A percentile compares a stretch with the other conserved stretches of the same genome.
Conservation (phyloP, 2,113 vertebrate genomes). For the Setophaga kirtlandii region DNA sequence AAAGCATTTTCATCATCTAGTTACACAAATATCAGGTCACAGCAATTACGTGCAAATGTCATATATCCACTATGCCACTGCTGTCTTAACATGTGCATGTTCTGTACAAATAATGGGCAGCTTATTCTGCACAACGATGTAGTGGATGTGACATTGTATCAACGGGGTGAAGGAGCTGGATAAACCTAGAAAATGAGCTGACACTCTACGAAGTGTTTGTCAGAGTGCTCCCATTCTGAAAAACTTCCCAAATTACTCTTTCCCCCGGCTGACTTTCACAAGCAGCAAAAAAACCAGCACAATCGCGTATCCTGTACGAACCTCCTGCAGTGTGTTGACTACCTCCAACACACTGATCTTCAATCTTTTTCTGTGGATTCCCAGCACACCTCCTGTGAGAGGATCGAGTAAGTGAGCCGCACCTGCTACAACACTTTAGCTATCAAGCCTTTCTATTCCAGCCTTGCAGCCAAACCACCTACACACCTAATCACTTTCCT, state of each 20-base stretch:
- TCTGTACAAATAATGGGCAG: not conserved
- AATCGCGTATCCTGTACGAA: not conserved
- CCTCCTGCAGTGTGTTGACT: not conserved
- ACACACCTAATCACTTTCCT: not conserved
- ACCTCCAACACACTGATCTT: not conserved
- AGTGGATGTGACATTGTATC: not conserved
- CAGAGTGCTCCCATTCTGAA: not conserved
- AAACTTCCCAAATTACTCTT: not conserved
- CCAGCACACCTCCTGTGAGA: not conserved
- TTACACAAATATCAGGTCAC: conserved; percentile 39
- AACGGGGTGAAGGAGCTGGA: not conserved
- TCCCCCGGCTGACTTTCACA: not conserved
- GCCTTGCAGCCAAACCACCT: not conserved
- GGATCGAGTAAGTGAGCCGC: not conserved
- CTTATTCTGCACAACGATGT: not conserved
- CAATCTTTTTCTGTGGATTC: not conserved
- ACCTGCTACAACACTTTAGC: not conserved
- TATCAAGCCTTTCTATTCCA: not conserved
- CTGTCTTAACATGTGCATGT: not conserved
- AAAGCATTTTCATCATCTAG: conserved; percentile 11
- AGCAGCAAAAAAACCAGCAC: not conserved
- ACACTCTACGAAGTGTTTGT: not conserved
- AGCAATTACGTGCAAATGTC: conserved; percentile 20
- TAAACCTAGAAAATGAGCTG: not conserved
- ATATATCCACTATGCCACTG: not conserved